Conservation (phyloP, 2,113 vertebrate species). For the Entelurus aequoreus region DNA sequence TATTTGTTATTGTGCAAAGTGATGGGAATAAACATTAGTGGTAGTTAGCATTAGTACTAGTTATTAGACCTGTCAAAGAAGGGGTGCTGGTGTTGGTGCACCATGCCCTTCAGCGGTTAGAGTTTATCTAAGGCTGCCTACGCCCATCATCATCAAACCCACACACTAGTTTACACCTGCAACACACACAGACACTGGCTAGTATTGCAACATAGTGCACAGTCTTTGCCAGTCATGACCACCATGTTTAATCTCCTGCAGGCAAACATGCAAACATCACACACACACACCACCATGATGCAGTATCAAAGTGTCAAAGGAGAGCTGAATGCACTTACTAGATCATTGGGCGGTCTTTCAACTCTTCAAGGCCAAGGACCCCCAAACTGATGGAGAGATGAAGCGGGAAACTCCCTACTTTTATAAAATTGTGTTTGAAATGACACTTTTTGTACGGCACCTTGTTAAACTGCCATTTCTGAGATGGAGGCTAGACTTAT, state of each 20-base stretch:
- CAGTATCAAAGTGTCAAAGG: too few species aligned
- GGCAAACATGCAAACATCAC: constrained; percentile 47
- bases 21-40: not conserved
- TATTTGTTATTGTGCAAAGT: not conserved
- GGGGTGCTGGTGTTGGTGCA: constrained; percentile 34
- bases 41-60: constrained; percentile 1
- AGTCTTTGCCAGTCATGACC: constrained; percentile 34
- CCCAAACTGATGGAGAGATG: too few species aligned
- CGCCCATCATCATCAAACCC: constrained; percentile 47
- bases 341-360: too few species aligned
- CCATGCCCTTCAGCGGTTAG: constrained; percentile 48
- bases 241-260: constrained; percentile 46
- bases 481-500: too few species aligned
- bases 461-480: too few species aligned
- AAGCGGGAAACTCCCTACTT: too few species aligned
- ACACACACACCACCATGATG: constrained; percentile 25
- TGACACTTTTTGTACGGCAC: too few species aligned
- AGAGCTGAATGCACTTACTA: too few species aligned
- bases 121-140: constrained; percentile 60
- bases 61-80: constrained; percentile 28
- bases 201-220: constrained; percentile 33
- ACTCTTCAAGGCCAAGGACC: too few species aligned
- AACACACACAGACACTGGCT: constrained; percentile 3
- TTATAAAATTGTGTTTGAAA: too few species aligned
- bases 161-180: constrained; percentile 3